Conservation (phyloP, 2,797 vertebrate genomes). For the Myioborus miniatus region DNA sequence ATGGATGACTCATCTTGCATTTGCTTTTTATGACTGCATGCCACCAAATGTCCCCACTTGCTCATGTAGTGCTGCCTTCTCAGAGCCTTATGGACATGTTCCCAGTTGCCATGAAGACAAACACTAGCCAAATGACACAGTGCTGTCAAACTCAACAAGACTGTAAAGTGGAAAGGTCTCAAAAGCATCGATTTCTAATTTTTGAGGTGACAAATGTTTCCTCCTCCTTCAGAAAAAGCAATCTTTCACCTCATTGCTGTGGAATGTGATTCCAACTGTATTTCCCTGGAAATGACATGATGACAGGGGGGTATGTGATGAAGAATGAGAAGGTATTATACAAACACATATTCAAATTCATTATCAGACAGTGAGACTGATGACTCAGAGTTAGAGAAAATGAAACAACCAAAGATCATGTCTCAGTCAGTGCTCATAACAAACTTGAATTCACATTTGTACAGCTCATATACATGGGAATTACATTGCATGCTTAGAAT, state of each 20-base stretch:
- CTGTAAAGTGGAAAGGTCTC: not conserved
- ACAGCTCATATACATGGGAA: conserved; percentile 49
- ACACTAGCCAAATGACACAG: not conserved
- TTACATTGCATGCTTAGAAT: not conserved
- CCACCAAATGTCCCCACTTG: not conserved
- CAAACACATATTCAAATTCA: conserved; percentile 28
- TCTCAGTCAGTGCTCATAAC: conserved; percentile 50
- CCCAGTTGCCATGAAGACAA: not conserved
- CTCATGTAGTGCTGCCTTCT: not conserved
- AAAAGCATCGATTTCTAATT: conserved; percentile 6
- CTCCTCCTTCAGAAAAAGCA: not conserved
- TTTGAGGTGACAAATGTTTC: conserved; percentile 40
- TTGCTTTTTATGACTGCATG: not conserved
- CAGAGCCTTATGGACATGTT: not conserved
- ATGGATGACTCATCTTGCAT: not conserved
- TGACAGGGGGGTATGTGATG: not conserved
- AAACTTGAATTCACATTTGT: conserved; percentile 44
- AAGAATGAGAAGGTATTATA: conserved; percentile 41
- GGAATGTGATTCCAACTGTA: not conserved
- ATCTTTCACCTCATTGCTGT: not conserved
- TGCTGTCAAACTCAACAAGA: not conserved
- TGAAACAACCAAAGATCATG: conserved; percentile 3
- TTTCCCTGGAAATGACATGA: conserved; percentile 42
- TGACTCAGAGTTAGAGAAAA: conserved; percentile 48
- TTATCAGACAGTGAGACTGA: conserved; percentile 48